phyloP scores from a whole-genome alignment of 2,888 invertebrate species.

The Nycteola revayana region DNA sequence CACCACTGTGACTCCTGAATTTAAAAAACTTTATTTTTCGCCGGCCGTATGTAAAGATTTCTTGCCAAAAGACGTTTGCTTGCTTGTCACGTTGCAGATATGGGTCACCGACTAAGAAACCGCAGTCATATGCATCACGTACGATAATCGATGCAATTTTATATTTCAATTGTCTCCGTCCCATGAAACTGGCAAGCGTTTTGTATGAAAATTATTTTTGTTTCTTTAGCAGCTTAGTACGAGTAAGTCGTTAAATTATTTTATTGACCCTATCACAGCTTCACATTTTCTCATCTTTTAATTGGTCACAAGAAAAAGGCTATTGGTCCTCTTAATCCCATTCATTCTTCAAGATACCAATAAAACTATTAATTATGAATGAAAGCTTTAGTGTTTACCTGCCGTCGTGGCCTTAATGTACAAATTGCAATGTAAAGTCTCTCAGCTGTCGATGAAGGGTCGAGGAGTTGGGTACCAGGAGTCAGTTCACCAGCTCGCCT shows the following conservation, averaged over 20 bases:
- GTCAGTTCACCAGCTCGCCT: slow-evolving; percentile 36
- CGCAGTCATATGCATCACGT: slow-evolving; percentile 52
- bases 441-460: slow-evolving; percentile 49
- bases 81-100: slow-evolving; percentile 67
- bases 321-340: slow-evolving; percentile 12
- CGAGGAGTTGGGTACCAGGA: slow-evolving; percentile 39
- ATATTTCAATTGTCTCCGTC: slow-evolving; percentile 21
- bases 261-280: too few species aligned
- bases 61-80: slow-evolving; percentile 59
- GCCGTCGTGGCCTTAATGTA: slow-evolving; percentile 60
- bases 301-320: too few species aligned
- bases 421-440: slow-evolving; percentile 39
- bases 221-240: slow-evolving; percentile 2
- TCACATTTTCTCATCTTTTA: too few species aligned
- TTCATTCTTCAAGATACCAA: slow-evolving; percentile 15
- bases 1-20: too few species aligned
- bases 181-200: slow-evolving; percentile 21
- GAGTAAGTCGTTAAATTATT: too few species aligned
- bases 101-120: slow-evolving; percentile 60
- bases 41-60: too few species aligned
- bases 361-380: slow-evolving; percentile 34
- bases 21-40: too few species aligned
- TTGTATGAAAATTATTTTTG: slow-evolving; percentile 22
- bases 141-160: slow-evolving; percentile 61
- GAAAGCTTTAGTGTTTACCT: slow-evolving; percentile 58